phyloP scores from a whole-genome alignment of 92 coral and sea anemone genomes.

The Hydrozoanthus gracilis region DNA sequence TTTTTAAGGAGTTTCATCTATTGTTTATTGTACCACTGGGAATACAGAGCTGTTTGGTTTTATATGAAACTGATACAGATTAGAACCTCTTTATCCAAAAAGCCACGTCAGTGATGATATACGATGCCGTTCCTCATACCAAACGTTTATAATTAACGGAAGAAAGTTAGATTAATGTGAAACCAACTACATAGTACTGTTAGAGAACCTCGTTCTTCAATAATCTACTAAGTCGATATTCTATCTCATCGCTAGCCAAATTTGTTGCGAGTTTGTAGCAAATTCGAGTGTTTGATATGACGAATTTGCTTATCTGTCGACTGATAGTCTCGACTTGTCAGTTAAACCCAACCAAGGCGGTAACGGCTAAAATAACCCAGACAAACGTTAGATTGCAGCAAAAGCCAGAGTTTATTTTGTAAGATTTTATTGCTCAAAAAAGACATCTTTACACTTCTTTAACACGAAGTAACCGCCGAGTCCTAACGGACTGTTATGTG shows the following conservation, averaged over 20 bases:
- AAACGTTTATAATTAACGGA: slow-evolving; percentile 2
- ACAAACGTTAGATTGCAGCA: neutral
- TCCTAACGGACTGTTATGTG: slow-evolving; percentile 43
- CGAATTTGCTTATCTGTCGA: too few relatives aligned
- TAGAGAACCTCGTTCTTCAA: too few relatives aligned
- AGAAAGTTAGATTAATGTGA: neutral
- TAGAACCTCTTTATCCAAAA: slow-evolving; percentile 3
- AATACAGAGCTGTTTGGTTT: slow-evolving; percentile 2
- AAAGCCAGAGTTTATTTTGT: slow-evolving; percentile 19
- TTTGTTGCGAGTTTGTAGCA: too few relatives aligned
- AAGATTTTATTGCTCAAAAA: neutral
- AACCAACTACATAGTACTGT: neutral
- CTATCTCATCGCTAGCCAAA: too few relatives aligned
- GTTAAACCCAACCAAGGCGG: neutral
- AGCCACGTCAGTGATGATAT: slow-evolving; percentile 9
- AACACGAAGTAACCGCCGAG: slow-evolving; percentile 52
- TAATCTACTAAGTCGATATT: too few relatives aligned
- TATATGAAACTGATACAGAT: slow-evolving; percentile 6
- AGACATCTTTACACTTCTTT: slow-evolving; percentile 15
- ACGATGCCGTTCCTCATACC: slow-evolving; percentile 5
- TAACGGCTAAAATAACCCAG: neutral
- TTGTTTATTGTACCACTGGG: neutral
- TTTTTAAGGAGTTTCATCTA: neutral
- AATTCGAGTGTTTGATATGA: too few relatives aligned
- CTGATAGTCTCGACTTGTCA: neutral